These are phyloP conservation scores for Chouioia cunea DNA, from an alignment of 2,888 invertebrate genomes.

Conservation along the genomic window DNA sequence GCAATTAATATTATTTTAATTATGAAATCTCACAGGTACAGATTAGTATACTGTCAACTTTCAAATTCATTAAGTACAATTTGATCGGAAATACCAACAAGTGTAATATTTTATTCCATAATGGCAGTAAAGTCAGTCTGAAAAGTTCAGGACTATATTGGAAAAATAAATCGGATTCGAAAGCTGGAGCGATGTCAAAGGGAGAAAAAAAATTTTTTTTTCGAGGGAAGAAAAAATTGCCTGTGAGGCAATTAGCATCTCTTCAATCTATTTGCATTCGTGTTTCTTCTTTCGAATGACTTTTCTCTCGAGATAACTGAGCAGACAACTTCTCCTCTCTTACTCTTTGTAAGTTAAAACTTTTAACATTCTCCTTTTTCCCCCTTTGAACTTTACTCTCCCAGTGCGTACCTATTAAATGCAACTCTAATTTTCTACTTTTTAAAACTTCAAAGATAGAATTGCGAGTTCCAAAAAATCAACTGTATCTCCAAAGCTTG, in stretches of 20 bases:
- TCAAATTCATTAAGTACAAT: background rate
- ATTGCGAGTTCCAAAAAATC: too few relatives aligned
- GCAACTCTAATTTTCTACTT: conserved; percentile 31
- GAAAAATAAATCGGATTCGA: background rate
- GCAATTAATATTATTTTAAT: conserved; percentile 33
- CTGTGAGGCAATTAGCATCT: conserved; percentile 12
- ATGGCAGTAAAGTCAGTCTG: background rate
- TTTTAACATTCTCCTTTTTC: conserved; percentile 1
- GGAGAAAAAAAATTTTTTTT: background rate
- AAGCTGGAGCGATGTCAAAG: background rate
- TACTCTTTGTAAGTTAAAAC: conserved; percentile 32
- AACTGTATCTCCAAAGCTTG: too few relatives aligned
- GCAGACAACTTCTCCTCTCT: background rate
- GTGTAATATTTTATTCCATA: background rate
- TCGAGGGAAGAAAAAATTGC: background rate
- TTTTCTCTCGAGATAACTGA: conserved; percentile 9
- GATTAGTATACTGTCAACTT: background rate
- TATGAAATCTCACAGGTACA: conserved; percentile 1
- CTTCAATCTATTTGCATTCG: conserved; percentile 20
- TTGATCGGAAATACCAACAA: background rate
- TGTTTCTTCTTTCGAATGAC: conserved; percentile 27
- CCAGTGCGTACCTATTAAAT: background rate
- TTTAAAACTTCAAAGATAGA: background rate
- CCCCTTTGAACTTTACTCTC: conserved; percentile 33
- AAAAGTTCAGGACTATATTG: too few relatives aligned